Base-by-base conservation (phyloP, 2,113 vertebrate genomes). In the Limanda limanda region DNA sequence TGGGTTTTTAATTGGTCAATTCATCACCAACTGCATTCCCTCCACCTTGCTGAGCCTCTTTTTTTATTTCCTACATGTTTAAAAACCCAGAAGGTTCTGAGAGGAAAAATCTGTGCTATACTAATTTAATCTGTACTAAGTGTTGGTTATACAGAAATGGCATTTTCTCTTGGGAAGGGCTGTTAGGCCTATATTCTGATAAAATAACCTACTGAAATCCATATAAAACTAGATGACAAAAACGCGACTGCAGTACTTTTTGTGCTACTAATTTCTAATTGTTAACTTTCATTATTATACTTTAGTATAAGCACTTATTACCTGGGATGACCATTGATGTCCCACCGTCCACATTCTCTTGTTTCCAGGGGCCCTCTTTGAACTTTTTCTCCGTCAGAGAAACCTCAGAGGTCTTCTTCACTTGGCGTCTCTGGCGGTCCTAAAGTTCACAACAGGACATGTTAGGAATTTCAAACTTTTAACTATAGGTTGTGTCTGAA, bases 311-410 rank as follows among this genome's bases (percentile, higher is more conserved):
- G 3, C 24, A 37, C 8, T 14, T 15, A 63, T 86, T 71, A 99
- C 98, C 98, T 95, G 98, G 97, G 0, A 99, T 99, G 89, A 99
- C 98, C 98, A 99, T 99, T 1, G 97, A 99, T 0, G 98, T 98
- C 80, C 99, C 98, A 0, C 97, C 98, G 82, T 99, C 98, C 5
- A 99, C 97, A 0, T 99, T 99, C 82, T 99, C 98, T 90, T 99
- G 98, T 58, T 99, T 99, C 98, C 98, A 99, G 2, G 98, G 98
- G 1, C 98, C 98, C 82, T 99, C 99, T 88, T 96, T 99, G 75
- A 99, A 99, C 63, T 99, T 98, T 79, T 99, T 99, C 92, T 99
- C 98, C 2, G 97, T 94, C 75, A 99, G 91, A 57, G 98, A 99
- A 24, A 99, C 98, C 91, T 99, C 98, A 0, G 99, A 99, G 0